Percentiles rank a stretch among this genome's conserved stretches.
These are phyloP conservation scores for Myioborus miniatus DNA, from an alignment of 2,797 vertebrate genomes.

Conservation along the genomic window DNA sequence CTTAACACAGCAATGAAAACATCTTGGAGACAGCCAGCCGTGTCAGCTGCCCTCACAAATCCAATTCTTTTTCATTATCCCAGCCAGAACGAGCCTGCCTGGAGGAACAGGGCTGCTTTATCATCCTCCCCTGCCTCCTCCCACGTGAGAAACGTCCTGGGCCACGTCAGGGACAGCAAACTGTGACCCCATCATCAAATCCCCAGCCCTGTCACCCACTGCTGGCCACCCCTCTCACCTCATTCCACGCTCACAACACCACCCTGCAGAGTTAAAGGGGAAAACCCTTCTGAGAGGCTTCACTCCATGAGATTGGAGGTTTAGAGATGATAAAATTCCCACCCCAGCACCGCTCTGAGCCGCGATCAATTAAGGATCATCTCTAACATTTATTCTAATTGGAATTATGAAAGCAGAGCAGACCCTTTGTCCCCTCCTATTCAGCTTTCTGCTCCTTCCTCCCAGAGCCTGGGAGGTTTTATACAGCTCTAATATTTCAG, in stretches of 20 bases:
- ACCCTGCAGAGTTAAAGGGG: background rate
- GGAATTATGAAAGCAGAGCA: background rate
- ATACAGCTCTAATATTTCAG: background rate
- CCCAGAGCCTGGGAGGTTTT: background rate
- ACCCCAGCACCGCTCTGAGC: background rate
- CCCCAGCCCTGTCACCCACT: background rate
- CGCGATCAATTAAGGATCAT: background rate
- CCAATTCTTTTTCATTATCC: constrained; percentile 41
- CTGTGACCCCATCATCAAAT: background rate
- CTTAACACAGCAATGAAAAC: background rate
- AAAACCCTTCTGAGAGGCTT: background rate
- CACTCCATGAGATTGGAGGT: background rate
- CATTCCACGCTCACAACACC: accelerated
- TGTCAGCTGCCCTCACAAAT: constrained; percentile 6
- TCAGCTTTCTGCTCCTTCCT: background rate
- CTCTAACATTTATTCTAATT: background rate
- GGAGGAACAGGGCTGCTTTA: background rate
- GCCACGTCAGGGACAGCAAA: background rate
- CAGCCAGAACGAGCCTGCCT: background rate
- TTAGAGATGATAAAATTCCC: background rate
- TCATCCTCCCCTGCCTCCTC: background rate
- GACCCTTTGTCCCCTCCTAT: background rate
- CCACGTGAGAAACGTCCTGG: background rate
- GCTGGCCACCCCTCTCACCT: background rate
- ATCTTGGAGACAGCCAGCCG: background rate